Evolutionary conservation across 2,797 vertebrate genomes (phyloP).

Genomic region (Antrozous pallidus): DNA sequence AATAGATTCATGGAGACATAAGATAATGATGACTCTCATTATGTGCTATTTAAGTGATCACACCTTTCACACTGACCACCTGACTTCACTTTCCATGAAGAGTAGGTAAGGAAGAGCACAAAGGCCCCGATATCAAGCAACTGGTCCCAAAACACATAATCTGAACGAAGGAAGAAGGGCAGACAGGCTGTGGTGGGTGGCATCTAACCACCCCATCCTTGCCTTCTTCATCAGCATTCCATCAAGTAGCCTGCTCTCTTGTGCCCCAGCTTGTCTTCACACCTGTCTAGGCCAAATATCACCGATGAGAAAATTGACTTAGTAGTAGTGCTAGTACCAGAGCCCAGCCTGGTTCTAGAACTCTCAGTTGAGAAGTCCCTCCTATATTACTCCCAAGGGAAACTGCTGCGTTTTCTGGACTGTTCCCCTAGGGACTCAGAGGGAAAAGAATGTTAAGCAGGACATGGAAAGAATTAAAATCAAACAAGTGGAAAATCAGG

Average conservation of each 20-base stretch:
- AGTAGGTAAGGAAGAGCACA: not conserved
- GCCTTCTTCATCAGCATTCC: not conserved
- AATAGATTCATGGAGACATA: not conserved
- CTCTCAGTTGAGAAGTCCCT: not conserved
- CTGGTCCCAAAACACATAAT: not conserved
- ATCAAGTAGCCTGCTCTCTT: not conserved
- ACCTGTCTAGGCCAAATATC: not conserved
- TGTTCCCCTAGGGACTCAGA: not conserved
- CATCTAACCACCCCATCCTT: not conserved
- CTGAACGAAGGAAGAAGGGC: not conserved
- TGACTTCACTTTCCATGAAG: not conserved
- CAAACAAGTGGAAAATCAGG: slow-evolving; percentile 13
- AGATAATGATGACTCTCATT: not conserved
- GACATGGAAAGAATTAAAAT: slow-evolving; percentile 16
- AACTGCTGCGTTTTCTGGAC: not conserved
- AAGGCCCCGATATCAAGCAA: not conserved
- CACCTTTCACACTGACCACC: not conserved
- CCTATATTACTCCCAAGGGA: not conserved
- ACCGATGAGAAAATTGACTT: slow-evolving; percentile 12
- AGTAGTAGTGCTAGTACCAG: not conserved
- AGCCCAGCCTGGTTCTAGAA: not conserved
- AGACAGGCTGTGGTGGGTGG: not conserved
- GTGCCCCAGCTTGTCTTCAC: not conserved
- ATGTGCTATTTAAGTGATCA: slow-evolving; percentile 5
- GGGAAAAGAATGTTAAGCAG: not conserved